A percentile compares a stretch with the other conserved stretches of the same genome.
phyloP scores from a whole-genome alignment of 1,140 invertebrate genomes.

The Apocrypta bakeri region DNA sequence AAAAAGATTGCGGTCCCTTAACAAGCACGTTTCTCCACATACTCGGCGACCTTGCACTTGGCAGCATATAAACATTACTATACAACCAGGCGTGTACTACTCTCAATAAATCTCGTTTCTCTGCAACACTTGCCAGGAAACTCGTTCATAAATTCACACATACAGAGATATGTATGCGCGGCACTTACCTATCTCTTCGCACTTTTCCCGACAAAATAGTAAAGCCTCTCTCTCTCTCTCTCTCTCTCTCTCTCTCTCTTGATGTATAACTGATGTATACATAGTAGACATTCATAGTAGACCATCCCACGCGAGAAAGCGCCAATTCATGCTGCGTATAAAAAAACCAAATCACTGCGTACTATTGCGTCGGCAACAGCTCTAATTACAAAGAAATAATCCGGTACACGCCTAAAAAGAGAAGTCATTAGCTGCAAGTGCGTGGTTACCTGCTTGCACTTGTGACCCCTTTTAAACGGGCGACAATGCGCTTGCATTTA shows the following conservation, averaged over 20 bases:
- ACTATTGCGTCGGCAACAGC: background rate
- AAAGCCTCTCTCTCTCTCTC: too few species aligned
- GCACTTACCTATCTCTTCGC: background rate
- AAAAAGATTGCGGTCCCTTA: too few species aligned
- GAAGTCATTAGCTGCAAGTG: background rate
- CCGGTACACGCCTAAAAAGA: background rate
- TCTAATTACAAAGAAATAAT: background rate
- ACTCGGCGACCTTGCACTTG: background rate
- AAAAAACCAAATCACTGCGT: background rate
- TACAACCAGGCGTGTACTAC: background rate
- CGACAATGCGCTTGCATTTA: constrained; percentile 24
- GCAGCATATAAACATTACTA: background rate
- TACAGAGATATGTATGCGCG: background rate
- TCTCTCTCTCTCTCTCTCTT: too few species aligned
- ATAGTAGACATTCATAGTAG: too few species aligned
- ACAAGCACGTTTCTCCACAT: background rate
- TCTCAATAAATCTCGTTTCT: background rate
- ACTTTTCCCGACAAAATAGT: too few species aligned
- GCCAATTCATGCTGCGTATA: background rate
- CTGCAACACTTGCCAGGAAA: background rate
- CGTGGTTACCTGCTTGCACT: constrained; percentile 2
- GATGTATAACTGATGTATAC: too few species aligned
- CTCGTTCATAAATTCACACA: background rate
- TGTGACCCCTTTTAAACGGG: constrained; percentile 29
- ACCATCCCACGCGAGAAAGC: constrained; percentile 5